These are phyloP conservation scores for Aporophyla nigra DNA, from an alignment of 2,888 invertebrate genomes.

Conservation along the genomic window DNA sequence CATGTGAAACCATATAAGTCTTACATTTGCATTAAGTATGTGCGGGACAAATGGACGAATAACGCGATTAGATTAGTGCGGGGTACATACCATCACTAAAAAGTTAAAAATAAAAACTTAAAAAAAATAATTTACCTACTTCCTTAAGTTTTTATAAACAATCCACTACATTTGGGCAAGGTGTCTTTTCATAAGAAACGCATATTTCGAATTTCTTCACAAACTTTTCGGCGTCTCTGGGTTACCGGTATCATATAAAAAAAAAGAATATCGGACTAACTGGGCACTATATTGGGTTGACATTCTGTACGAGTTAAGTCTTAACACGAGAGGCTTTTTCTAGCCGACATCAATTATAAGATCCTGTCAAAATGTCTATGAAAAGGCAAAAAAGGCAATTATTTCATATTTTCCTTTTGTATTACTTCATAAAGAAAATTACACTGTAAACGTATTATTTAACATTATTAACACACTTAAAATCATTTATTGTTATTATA, in stretches of 20 bases:
- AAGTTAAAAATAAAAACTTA: no score
- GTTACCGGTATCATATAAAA: not conserved
- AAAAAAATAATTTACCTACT: no score
- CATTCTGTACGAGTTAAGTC: not conserved
- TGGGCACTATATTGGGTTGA: not conserved
- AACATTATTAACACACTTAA: slow-evolving; percentile 9
- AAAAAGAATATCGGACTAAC: no score
- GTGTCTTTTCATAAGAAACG: not conserved
- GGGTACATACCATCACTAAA: no score
- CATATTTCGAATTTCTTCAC: not conserved
- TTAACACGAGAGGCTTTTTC: not conserved
- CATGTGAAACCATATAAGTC: no score
- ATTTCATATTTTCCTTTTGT: not conserved
- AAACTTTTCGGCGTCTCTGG: no score
- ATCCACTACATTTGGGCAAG: not conserved
- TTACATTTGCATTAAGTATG: no score
- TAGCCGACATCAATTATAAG: not conserved
- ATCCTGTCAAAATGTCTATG: slow-evolving; percentile 14
- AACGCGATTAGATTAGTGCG: no score
- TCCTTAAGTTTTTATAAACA: no score
- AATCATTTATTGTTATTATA: not conserved
- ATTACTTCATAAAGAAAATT: slow-evolving; percentile 8
- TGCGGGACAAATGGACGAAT: no score
- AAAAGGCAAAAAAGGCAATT: slow-evolving; percentile 19
- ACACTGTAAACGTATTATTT: slow-evolving; percentile 1